Evolutionary conservation across 1,140 invertebrate genomes (phyloP).

Genomic region (Drosophila nikananu): DNA sequence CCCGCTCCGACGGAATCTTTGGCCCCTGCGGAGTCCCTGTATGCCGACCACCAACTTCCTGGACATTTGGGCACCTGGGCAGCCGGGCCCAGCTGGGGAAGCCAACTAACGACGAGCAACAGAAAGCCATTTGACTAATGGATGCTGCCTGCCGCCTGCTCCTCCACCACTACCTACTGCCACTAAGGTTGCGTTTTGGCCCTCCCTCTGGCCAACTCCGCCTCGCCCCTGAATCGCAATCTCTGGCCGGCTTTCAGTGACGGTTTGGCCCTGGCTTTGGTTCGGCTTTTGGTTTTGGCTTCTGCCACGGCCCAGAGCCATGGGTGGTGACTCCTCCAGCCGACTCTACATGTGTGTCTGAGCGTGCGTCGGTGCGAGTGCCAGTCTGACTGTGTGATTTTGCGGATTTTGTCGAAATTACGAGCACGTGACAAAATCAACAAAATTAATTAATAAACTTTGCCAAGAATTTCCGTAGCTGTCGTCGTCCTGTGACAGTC

Average conservation of each 20-base stretch:
- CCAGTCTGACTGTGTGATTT: slow-evolving; percentile 64
- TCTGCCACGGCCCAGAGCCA: slow-evolving; percentile 24
- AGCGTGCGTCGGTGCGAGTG: slow-evolving; percentile 24
- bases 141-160: slow-evolving; percentile 54
- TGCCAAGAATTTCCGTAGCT: slow-evolving; percentile 75
- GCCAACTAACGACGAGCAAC: slow-evolving; percentile 56
- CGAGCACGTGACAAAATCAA: slow-evolving; percentile 82
- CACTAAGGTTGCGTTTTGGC: slow-evolving; percentile 14
- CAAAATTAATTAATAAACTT: slow-evolving; percentile 84
- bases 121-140: slow-evolving; percentile 80
- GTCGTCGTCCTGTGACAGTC: slow-evolving; percentile 72
- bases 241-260: slow-evolving; percentile 63
- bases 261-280: slow-evolving; percentile 69
- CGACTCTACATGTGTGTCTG: background rate
- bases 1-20: background rate
- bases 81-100: slow-evolving; percentile 36
- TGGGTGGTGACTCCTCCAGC: slow-evolving; percentile 18
- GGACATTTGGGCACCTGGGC: slow-evolving; percentile 51
- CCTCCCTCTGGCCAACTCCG: background rate
- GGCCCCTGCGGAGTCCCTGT: background rate
- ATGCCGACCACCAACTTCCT: slow-evolving; percentile 13
- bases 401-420: slow-evolving; percentile 75
- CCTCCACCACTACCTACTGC: slow-evolving; percentile 2
- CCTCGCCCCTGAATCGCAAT: slow-evolving; percentile 32
- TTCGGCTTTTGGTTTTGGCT: slow-evolving; percentile 59